Percentiles rank a stretch among this genome's conserved stretches.
Evolutionary conservation across 1,140 invertebrate species (phyloP).

Genomic region (Cheumatopsyche charites): DNA sequence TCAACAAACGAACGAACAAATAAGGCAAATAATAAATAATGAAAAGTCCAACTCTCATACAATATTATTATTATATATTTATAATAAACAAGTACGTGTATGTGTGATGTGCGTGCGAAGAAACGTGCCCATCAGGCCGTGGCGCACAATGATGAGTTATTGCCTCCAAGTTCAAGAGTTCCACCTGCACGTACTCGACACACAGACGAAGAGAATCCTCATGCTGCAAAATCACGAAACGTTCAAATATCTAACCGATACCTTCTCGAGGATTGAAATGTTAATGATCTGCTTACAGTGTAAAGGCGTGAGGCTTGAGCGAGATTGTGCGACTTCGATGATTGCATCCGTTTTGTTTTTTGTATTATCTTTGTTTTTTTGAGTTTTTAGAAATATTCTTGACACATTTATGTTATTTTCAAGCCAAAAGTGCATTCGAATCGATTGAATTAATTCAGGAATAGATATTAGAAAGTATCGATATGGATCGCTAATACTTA

Average conservation of each 20-base stretch:
- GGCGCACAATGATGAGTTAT: slow-evolving; percentile 34
- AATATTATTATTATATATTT: too few relatives aligned
- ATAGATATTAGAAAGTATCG: too few relatives aligned
- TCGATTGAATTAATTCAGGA: too few relatives aligned
- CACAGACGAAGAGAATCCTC: not conserved
- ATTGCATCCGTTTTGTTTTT: too few relatives aligned
- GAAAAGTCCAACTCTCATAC: not conserved
- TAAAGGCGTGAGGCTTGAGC: too few relatives aligned
- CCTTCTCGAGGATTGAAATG: not conserved
- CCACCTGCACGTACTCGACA: slow-evolving; percentile 6
- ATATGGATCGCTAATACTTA: too few relatives aligned
- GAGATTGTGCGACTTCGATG: too few relatives aligned
- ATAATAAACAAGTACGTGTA: not conserved
- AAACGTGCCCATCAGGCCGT: slow-evolving; percentile 27
- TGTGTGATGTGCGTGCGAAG: not conserved
- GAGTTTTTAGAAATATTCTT: too few relatives aligned
- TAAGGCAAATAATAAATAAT: slow-evolving; percentile 9
- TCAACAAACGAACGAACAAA: slow-evolving; percentile 1
- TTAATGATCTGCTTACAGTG: too few relatives aligned
- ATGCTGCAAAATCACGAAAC: not conserved
- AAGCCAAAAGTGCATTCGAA: too few relatives aligned
- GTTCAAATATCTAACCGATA: not conserved
- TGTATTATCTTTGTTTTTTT: too few relatives aligned
- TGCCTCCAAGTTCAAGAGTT: slow-evolving; percentile 29
- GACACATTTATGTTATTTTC: too few relatives aligned